These are phyloP conservation scores for Pheucticus melanocephalus DNA, from an alignment of 2,113 vertebrate genomes.

Conservation along the genomic window DNA sequence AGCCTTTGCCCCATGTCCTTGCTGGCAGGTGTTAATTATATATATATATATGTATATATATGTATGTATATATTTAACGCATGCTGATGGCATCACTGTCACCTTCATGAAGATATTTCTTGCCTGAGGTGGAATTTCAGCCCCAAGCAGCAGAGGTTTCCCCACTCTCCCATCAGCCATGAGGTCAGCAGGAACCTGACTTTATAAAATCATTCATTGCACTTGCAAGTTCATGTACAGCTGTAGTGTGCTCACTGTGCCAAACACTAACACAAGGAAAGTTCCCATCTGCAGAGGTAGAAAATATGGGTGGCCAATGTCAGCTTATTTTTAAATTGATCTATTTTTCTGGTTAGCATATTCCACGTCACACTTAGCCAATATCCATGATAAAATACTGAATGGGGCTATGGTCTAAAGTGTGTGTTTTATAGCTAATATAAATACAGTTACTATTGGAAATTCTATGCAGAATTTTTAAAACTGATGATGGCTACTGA, in stretches of 20 bases:
- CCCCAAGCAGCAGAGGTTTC: not conserved
- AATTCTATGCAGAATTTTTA: not conserved
- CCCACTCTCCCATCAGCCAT: not conserved
- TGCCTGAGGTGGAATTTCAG: not conserved
- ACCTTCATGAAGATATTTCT: not conserved
- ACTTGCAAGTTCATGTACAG: not conserved
- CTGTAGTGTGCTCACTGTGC: not conserved
- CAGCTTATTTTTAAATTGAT: not conserved
- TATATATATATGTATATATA: too few relatives aligned
- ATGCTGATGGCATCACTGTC: accelerated
- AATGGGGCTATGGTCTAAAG: not conserved
- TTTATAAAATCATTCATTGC: not conserved
- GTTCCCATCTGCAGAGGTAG: not conserved
- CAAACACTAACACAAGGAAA: not conserved
- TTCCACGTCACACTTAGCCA: not conserved
- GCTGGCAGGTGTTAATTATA: not conserved
- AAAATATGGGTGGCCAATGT: not conserved
- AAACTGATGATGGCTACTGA: not conserved
- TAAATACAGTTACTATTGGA: not conserved
- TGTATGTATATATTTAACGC: too few relatives aligned
- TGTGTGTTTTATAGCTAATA: not conserved
- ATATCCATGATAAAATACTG: not conserved
- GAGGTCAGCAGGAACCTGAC: not conserved
- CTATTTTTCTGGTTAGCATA: not conserved
- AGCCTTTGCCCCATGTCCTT: too few relatives aligned